Conservation (phyloP, 1,140 invertebrate species). For the Leptopilina boulardi region DNA sequence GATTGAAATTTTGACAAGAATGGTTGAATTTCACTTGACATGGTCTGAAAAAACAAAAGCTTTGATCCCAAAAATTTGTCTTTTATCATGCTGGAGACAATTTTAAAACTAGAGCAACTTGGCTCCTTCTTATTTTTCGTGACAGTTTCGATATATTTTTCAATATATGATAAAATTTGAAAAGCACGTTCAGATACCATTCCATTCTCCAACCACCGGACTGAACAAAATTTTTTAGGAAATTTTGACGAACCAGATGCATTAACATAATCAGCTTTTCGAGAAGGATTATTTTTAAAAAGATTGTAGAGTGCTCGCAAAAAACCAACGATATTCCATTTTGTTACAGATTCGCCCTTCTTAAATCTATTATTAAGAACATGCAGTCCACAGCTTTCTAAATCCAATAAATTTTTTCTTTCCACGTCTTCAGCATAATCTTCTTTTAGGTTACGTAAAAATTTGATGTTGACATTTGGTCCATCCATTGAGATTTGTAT, state of each 20-base stretch:
- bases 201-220: conserved; percentile 56
- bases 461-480: conserved; percentile 43
- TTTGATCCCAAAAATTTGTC: conserved; percentile 53
- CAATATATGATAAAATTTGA: conserved; percentile 40
- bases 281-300: conserved; percentile 46
- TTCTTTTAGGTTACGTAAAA: conserved; percentile 23
- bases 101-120: conserved; percentile 47
- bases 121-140: conserved; percentile 41
- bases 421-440: conserved; percentile 16
- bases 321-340: conserved; percentile 45
- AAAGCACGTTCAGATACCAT: conserved; percentile 45
- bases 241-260: conserved; percentile 43
- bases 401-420: conserved; percentile 6
- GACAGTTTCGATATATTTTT: conserved; percentile 39
- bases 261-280: conserved; percentile 4
- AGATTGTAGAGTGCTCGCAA: conserved; percentile 47
- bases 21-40: conserved; percentile 46
- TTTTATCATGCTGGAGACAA: conserved; percentile 40
- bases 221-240: conserved; percentile 54
- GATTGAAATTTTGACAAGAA: conserved; percentile 57
- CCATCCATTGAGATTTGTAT: conserved; percentile 44
- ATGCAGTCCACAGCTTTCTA: conserved; percentile 47
- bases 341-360: neutral
- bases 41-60: conserved; percentile 52
- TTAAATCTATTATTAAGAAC: conserved; percentile 47